Conservation (phyloP, 2,797 vertebrate species). For the Ceryle rudis region DNA sequence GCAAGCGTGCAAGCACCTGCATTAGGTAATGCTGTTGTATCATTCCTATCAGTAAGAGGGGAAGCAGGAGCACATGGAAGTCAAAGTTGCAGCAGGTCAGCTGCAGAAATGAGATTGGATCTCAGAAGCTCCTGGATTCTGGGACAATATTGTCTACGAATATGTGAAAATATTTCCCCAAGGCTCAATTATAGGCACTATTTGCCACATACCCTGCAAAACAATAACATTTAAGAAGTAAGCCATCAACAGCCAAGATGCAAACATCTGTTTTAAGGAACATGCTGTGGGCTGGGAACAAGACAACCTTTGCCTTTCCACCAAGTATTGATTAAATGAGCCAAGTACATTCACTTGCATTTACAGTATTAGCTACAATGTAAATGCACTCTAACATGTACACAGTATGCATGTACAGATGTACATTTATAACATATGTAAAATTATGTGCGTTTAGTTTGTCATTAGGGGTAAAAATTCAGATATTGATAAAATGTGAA, state of each 20-base stretch:
- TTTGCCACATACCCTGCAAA: slow-evolving; percentile 15
- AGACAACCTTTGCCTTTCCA: slow-evolving; percentile 23
- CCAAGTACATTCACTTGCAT: not conserved
- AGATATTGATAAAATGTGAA: not conserved
- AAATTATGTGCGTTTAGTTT: not conserved
- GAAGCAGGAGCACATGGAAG: not conserved
- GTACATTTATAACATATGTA: not conserved
- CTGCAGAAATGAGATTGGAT: not conserved
- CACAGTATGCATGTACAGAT: not conserved
- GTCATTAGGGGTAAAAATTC: not conserved
- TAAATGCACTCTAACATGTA: not conserved
- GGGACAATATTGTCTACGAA: not conserved
- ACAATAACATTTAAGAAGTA: not conserved
- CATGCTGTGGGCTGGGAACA: not conserved
- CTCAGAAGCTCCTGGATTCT: not conserved
- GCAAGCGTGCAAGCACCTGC: not conserved
- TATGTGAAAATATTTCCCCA: not conserved
- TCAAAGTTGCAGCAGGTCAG: not conserved
- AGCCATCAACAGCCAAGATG: not conserved
- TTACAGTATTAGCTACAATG: not conserved
- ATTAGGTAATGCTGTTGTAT: not conserved
- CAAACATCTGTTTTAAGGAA: slow-evolving; percentile 32
- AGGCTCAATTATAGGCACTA: slow-evolving; percentile 4
- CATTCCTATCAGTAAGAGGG: not conserved
- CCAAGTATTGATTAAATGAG: not conserved